Evolutionary conservation across 2,797 vertebrate genomes (phyloP).

Genomic region (Heteromormyrus szaboi): DNA sequence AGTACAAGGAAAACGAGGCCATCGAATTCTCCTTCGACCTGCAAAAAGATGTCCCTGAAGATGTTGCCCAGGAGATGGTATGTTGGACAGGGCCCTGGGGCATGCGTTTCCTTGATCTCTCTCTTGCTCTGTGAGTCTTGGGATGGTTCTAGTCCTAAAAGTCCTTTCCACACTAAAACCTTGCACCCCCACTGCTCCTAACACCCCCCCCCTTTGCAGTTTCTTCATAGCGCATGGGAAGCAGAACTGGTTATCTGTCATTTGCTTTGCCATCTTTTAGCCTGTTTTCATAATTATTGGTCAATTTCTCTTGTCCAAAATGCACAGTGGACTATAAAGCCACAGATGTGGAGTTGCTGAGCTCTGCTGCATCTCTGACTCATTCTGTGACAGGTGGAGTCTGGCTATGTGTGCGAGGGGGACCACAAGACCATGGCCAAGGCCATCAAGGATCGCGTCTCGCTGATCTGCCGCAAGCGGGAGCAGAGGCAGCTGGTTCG

Average conservation of each 20-base stretch:
- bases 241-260: not conserved
- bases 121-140: not conserved
- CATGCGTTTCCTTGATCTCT: not conserved
- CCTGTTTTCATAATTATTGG: not conserved
- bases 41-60: slow-evolving; percentile 90
- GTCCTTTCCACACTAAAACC: not conserved
- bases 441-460: slow-evolving; percentile 94
- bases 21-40: slow-evolving; percentile 98
- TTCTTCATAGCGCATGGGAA: not conserved
- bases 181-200: not conserved
- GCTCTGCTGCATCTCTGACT: not conserved
- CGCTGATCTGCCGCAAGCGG: slow-evolving; percentile 86
- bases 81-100: slow-evolving; percentile 27
- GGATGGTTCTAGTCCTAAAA: not conserved
- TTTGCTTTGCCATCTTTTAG: not conserved
- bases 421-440: slow-evolving; percentile 99
- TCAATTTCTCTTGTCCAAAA: not conserved
- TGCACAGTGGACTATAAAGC: not conserved
- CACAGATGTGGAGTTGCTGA: not conserved
- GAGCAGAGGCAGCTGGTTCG: slow-evolving; percentile 87
- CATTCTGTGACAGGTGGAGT: slow-evolving; percentile 74
- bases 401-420: slow-evolving; percentile 92
- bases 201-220: not conserved
- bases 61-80: slow-evolving; percentile 99
- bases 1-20: slow-evolving; percentile 98